phyloP scores from a whole-genome alignment of 2,888 invertebrate genomes.

The Dermolepida albohirtum region DNA sequence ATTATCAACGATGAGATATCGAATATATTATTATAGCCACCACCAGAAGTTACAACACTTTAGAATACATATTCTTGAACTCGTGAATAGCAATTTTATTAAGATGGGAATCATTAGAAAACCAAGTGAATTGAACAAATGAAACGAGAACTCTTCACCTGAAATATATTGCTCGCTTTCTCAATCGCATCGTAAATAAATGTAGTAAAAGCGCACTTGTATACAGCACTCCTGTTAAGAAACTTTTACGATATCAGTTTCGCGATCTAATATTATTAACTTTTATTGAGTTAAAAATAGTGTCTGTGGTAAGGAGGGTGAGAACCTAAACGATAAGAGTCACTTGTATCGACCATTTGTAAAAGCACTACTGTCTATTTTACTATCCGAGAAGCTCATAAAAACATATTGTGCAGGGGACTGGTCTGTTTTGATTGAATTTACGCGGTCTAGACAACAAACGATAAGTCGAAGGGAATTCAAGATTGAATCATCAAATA shows the following conservation, averaged over 20 bases:
- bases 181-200: slow-evolving; percentile 29
- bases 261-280: slow-evolving; percentile 34
- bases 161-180: slow-evolving; percentile 11
- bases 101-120: slow-evolving; percentile 14
- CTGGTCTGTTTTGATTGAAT: slow-evolving; percentile 12
- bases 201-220: slow-evolving; percentile 26
- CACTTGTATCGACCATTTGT: slow-evolving; percentile 25
- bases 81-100: slow-evolving; percentile 6
- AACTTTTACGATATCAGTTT: slow-evolving; percentile 40
- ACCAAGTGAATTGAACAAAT: slow-evolving; percentile 12
- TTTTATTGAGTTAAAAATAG: slow-evolving; percentile 18
- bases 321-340: slow-evolving; percentile 15
- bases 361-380: slow-evolving; percentile 15
- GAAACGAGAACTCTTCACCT: slow-evolving; percentile 26
- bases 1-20: neutral
- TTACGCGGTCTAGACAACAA: slow-evolving; percentile 16
- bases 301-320: neutral
- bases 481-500: slow-evolving; percentile 8
- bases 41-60: slow-evolving; percentile 7
- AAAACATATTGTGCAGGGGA: slow-evolving; percentile 1
- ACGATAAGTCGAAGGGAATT: neutral
- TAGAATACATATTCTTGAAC: neutral
- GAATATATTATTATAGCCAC: neutral
- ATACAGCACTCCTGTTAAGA: slow-evolving; percentile 25
- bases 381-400: slow-evolving; percentile 22